Percentiles rank a stretch among this genome's conserved stretches.
phyloP scores from a whole-genome alignment of 2,888 invertebrate genomes.

The Drosophila affinis region DNA sequence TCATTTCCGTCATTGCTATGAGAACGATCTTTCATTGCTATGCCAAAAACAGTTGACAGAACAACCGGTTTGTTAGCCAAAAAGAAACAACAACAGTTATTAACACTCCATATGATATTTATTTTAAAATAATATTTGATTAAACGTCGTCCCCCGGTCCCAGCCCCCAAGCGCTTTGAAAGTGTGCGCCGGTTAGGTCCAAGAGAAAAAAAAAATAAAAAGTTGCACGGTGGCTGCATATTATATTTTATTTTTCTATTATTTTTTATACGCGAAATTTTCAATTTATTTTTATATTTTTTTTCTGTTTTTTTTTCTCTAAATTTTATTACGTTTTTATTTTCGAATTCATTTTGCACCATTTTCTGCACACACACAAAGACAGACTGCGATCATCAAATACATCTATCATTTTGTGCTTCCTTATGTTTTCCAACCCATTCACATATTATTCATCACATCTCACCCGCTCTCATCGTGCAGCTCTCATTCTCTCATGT shows the following conservation, averaged over 20 bases:
- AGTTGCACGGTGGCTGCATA: slow-evolving; percentile 83
- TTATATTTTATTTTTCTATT: slow-evolving; percentile 32
- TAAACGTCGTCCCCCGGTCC: slow-evolving; percentile 9
- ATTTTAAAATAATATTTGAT: slow-evolving; percentile 29
- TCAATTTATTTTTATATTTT: slow-evolving; percentile 23
- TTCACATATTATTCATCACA: slow-evolving; percentile 43
- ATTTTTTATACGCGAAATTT: slow-evolving; percentile 45
- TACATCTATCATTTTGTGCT: slow-evolving; percentile 54
- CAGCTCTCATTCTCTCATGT: slow-evolving; percentile 50
- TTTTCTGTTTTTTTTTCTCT: slow-evolving; percentile 34
- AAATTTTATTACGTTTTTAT: slow-evolving; percentile 63
- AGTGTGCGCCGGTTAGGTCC: slow-evolving; percentile 66
- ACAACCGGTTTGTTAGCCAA: slow-evolving; percentile 55
- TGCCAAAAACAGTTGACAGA: slow-evolving; percentile 72
- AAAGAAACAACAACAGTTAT: slow-evolving; percentile 52
- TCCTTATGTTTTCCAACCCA: slow-evolving; percentile 49
- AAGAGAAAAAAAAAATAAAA: slow-evolving; percentile 29
- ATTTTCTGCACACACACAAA: slow-evolving; percentile 29
- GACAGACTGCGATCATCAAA: slow-evolving; percentile 23
- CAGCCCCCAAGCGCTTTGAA: slow-evolving; percentile 20
- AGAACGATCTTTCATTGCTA: slow-evolving; percentile 45
- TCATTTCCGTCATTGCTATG: slow-evolving; percentile 65
- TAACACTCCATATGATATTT: slow-evolving; percentile 54
- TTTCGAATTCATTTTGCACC: slow-evolving; percentile 70
- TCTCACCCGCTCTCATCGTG: slow-evolving; percentile 57